These are phyloP conservation scores for Piaya cayana DNA, from an alignment of 2,113 vertebrate species.

Conservation along the genomic window DNA sequence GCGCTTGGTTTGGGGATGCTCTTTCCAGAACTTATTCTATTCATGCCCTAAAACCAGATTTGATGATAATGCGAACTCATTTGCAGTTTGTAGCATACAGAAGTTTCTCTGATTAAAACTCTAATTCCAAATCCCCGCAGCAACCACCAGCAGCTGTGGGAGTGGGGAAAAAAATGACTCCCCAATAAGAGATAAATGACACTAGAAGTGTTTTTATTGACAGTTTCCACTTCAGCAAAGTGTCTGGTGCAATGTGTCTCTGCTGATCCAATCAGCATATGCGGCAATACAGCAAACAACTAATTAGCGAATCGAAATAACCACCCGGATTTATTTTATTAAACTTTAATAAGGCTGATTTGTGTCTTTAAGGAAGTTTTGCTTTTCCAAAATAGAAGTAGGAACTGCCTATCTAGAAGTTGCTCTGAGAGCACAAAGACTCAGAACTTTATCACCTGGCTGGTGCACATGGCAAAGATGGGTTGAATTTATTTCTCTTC, in stretches of 20 bases:
- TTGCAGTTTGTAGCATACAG: neutral
- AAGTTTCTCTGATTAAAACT: neutral
- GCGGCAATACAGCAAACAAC: neutral
- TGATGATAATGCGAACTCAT: neutral
- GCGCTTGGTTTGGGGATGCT: neutral
- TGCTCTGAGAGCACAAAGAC: neutral
- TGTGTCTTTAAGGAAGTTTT: neutral
- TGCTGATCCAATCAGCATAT: neutral
- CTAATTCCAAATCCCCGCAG: neutral
- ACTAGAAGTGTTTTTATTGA: neutral
- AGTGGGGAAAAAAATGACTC: neutral
- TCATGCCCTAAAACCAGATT: neutral
- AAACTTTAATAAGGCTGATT: neutral
- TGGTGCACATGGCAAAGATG: fast-evolving
- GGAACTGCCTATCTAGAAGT: neutral
- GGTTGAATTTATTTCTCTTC: too few relatives aligned
- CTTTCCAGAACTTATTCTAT: neutral
- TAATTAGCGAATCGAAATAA: neutral
- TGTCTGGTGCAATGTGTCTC: neutral
- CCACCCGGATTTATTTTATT: neutral
- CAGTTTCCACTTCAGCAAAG: neutral
- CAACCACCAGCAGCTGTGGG: neutral
- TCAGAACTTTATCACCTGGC: fast-evolving
- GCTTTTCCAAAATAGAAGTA: neutral
- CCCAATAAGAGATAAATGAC: neutral